Evolutionary conservation across 2,797 vertebrate species (phyloP), one percentile per base, ranked within the genome.

Genomic region (Dendrocincla tyrannina): DNA sequence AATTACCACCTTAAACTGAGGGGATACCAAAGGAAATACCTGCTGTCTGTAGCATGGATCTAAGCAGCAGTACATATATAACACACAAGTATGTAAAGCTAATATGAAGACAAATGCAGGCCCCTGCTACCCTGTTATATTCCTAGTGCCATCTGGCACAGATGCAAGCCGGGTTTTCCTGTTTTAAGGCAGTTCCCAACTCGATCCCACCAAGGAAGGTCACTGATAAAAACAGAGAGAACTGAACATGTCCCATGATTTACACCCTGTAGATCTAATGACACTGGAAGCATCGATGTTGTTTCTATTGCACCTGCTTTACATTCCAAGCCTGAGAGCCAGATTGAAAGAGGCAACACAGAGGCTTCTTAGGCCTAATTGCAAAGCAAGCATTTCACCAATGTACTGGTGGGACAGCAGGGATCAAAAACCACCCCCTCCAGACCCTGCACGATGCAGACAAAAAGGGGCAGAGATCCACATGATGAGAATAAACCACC

Each of bases 231-330:
- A 10, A 49, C 10, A 3, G 16, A 50, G 39, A 81, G 37, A 60
- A 76, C 0, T 42, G 47, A 49, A 77, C 44, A 28, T 1, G n/a
- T 19, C 10, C 11, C 44, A 46, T 42, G 56, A 79, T 76, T 88
- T 70, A 74, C 2, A 39, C 20, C 41, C 13, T 3, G 3, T 0
- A 35, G 35, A 49, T 53, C 56, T 35, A 68, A 56, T 8, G 64
- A 30, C 75, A 86, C 27, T 27, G 64, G 52, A 70, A 86, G 85
- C 74, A 60, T 0, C 1, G 3, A 75, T 25, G 44, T 91, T 50
- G 42, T 82, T 85, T 79, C 25, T 47, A 33, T 11, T 87, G 70
- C 83, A 94, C 88, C 83, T 94, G 69, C 73, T 94, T 86, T 73
- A 42, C 50, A 55, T 87, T 70, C 85, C 76, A n/a, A 42, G 63